These are phyloP conservation scores for Calameuta idolon DNA, from an alignment of 2,888 invertebrate genomes.

Conservation along the genomic window DNA sequence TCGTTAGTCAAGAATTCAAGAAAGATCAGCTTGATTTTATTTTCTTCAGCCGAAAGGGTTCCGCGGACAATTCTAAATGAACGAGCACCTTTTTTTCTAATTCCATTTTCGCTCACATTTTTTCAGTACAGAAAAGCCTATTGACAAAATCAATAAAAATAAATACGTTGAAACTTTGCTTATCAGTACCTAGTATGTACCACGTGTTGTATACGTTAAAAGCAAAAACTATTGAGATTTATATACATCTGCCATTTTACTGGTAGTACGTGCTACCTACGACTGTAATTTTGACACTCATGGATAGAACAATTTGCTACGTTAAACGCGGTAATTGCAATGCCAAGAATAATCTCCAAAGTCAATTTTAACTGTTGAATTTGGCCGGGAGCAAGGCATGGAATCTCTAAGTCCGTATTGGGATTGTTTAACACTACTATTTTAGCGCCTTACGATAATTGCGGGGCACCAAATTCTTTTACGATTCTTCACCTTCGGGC, in stretches of 20 bases:
- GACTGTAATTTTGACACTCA: slow-evolving; percentile 43
- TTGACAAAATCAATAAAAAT: neutral
- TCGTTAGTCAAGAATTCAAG: neutral
- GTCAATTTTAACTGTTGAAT: neutral
- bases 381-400: slow-evolving; percentile 6
- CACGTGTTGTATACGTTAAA: neutral
- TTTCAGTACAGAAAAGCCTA: neutral
- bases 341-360: slow-evolving; percentile 38
- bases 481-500: slow-evolving; percentile 32
- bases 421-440: neutral
- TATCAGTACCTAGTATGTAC: neutral
- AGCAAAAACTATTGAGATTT: neutral
- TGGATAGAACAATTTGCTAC: slow-evolving; percentile 39
- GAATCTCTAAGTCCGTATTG: neutral
- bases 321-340: slow-evolving; percentile 44
- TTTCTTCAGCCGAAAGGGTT: neutral
- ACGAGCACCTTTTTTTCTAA: neutral
- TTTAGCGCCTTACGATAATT: slow-evolving; percentile 35
- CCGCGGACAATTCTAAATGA: neutral
- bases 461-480: slow-evolving; percentile 31
- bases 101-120: neutral
- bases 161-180: neutral
- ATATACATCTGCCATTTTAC: neutral
- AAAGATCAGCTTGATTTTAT: neutral
- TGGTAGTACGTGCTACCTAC: neutral